Conservation (phyloP, 2,888 invertebrate genomes). For the Eurytoma californica region DNA sequence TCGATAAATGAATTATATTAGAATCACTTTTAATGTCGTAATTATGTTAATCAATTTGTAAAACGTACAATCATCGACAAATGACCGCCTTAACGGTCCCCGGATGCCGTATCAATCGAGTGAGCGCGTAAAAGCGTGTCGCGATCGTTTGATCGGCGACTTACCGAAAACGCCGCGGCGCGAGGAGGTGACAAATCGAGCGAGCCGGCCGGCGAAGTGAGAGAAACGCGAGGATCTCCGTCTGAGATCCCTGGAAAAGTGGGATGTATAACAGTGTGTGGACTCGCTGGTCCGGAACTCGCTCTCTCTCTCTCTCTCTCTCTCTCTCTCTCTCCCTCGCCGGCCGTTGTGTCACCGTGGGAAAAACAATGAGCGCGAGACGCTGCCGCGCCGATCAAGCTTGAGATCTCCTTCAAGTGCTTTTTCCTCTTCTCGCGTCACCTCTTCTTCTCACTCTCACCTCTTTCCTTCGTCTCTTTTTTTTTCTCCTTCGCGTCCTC, state of each 20-base stretch:
- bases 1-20: too few relatives aligned
- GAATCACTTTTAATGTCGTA: too few relatives aligned
- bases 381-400: background rate
- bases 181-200: background rate
- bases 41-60: too few relatives aligned
- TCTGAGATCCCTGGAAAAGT: slow-evolving; percentile 24
- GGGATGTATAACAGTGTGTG: slow-evolving; percentile 61
- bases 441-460: background rate
- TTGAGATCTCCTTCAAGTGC: slow-evolving; percentile 50
- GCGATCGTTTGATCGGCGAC: too few relatives aligned
- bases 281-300: slow-evolving; percentile 65
- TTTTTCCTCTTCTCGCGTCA: slow-evolving; percentile 9
- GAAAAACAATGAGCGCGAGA: slow-evolving; percentile 13
- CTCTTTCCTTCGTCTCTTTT: slow-evolving; percentile 12
- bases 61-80: too few relatives aligned
- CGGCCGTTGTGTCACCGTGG: slow-evolving; percentile 21
- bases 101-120: too few relatives aligned
- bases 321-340: slow-evolving; percentile 48
- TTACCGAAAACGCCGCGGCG: background rate
- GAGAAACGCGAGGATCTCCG: background rate
- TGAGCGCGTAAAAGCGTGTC: too few relatives aligned
- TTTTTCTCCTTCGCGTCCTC: background rate
- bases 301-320: slow-evolving; percentile 45
- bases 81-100: too few relatives aligned
- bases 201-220: background rate